A percentile compares a stretch with the other conserved stretches of the same genome.
phyloP scores from a whole-genome alignment of 2,797 vertebrate species.

The Microtus obscurus region DNA sequence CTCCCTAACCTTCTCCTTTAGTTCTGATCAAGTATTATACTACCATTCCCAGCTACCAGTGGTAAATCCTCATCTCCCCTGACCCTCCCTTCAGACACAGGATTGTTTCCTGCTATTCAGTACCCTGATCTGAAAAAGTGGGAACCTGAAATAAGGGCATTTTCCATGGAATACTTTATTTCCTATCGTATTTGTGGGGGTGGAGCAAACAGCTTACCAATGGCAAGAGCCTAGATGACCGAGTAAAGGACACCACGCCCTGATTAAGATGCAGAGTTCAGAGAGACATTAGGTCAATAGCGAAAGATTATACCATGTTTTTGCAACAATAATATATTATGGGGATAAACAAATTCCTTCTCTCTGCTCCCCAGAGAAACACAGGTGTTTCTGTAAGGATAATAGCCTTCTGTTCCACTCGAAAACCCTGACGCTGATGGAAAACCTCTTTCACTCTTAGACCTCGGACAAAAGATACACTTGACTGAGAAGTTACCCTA shows the following conservation, averaged over 20 bases:
- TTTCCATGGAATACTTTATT: conserved; percentile 15
- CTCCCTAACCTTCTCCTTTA: background rate
- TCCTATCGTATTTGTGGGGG: conserved; percentile 1
- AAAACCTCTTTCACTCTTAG: background rate
- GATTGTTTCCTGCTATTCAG: background rate
- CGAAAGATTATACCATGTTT: conserved; percentile 8
- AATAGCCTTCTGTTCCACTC: background rate
- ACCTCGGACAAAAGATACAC: background rate
- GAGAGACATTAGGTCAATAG: background rate
- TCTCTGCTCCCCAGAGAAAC: conserved; percentile 21
- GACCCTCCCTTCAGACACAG: background rate
- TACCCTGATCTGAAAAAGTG: background rate
- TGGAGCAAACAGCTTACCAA: conserved; percentile 18
- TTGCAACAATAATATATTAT: conserved; percentile 42
- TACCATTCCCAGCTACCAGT: background rate
- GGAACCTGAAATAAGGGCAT: conserved; percentile 30
- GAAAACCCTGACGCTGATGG: conserved; percentile 18
- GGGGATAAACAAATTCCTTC: conserved; percentile 54
- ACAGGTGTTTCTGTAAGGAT: conserved; percentile 44
- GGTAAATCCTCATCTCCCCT: too few relatives aligned
- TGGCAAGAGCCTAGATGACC: background rate
- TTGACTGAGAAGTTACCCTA: conserved; percentile 3
- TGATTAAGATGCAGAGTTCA: conserved; percentile 1
- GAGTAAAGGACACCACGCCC: background rate
- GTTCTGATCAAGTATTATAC: background rate